These are phyloP conservation scores for Cataglyphis altisquamis DNA, from an alignment of 2,888 invertebrate genomes.

Conservation along the genomic window DNA sequence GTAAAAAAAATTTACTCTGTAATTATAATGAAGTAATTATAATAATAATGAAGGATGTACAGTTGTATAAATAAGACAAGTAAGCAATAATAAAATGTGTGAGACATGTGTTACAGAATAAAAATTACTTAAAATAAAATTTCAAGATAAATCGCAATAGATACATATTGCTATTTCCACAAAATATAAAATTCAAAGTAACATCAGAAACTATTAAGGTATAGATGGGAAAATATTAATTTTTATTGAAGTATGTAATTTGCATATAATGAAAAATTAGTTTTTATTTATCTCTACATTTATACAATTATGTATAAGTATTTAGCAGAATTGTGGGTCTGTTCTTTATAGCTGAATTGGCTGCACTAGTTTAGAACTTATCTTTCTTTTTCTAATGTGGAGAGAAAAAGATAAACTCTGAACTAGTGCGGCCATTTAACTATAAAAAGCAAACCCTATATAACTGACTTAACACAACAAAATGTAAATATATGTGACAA, in stretches of 20 bases:
- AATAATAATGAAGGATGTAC: background rate
- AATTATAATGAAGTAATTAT: background rate
- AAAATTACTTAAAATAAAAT: slow-evolving; percentile 1
- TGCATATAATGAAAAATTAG: background rate
- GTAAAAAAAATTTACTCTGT: background rate
- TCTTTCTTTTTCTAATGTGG: too few species aligned
- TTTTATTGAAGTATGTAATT: background rate
- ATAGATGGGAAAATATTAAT: slow-evolving; percentile 1
- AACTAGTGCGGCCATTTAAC: too few species aligned
- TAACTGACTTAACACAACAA: background rate
- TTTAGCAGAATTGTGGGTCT: background rate
- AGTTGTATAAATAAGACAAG: slow-evolving; percentile 31
- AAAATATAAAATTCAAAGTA: background rate
- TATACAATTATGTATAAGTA: background rate
- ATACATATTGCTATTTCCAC: background rate
- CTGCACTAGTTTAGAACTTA: too few species aligned
- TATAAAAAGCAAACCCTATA: background rate
- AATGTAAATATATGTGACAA: slow-evolving; percentile 43
- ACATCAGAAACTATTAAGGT: background rate
- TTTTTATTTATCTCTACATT: background rate
- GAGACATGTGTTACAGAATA: background rate
- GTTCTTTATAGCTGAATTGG: too few species aligned
- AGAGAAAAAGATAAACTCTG: too few species aligned
- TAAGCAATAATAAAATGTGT: slow-evolving; percentile 28
- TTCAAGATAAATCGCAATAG: background rate